Base-by-base conservation (phyloP, 2,113 vertebrate species). In the Peucedramus taeniatus region DNA sequence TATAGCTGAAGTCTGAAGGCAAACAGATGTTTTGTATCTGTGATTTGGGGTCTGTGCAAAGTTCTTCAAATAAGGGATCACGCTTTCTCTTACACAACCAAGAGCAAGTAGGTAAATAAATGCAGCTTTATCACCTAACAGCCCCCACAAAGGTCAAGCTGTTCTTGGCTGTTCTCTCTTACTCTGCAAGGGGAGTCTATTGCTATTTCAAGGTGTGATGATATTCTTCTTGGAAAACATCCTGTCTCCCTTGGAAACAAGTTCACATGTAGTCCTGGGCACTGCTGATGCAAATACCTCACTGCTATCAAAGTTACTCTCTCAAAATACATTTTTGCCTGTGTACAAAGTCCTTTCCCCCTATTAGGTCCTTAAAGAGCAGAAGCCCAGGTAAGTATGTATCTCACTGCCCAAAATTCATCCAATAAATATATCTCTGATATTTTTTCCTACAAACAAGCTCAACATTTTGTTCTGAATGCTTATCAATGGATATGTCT, bases 171-270 rank as follows among this genome's bases (percentile, higher is more conserved):
- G 51, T 64, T 95, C 54, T 89, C 37, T 87, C 77, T 77, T 68
- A n/a, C n/a, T 77, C 75, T 74, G 40, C 0, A 1, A 94, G 92
- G 63, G 79, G 68, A 94, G 35, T 50, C 68, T 96, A 85, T 79
- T 92, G 70, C 77, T 96, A 40, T 97, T 95, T 93, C 94, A 93
- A 94, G 89, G 93, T 96, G 90, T 92, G 91, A 93, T 89, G 91
- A 87, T 79, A 71, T 78, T 88, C 72, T 87, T 95, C 83, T 92
- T 77, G 78, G 72, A 95, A 97, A 79, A 93, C 63, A 68, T 91
- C 50, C 83, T 75, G 79, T 95, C 78, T 97, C 95, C 93, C 70
- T 78, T 66, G 90, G 96, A 95, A 94, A 90, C 90, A 93, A 76
- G 56, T 95, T 93, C 77, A 90, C 65, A 93, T 66, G 79, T 69